These are phyloP conservation scores for Anthophora plumipes DNA, from an alignment of 2,888 invertebrate genomes.

Conservation along the genomic window DNA sequence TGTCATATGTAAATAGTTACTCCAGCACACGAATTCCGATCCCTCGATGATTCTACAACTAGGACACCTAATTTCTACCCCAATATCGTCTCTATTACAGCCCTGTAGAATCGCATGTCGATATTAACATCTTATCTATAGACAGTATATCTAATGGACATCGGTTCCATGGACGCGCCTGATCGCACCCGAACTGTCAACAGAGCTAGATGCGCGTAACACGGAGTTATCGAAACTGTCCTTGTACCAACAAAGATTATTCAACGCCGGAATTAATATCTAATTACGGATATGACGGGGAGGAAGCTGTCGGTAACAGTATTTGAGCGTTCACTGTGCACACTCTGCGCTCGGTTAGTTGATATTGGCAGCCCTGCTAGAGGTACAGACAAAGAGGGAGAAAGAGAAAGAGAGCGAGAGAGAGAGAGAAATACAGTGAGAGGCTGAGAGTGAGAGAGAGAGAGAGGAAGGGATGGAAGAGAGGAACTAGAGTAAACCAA, in stretches of 20 bases:
- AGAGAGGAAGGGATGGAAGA: slow-evolving; percentile 57
- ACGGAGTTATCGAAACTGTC: slow-evolving; percentile 38
- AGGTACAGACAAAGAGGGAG: slow-evolving; percentile 2
- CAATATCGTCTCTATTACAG: no score
- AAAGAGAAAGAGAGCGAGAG: slow-evolving; percentile 51
- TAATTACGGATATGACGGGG: slow-evolving; percentile 54
- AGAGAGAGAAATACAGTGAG: slow-evolving; percentile 63
- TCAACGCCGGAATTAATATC: slow-evolving; percentile 56
- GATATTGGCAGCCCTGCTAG: slow-evolving; percentile 35
- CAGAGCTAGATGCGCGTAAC: not conserved
- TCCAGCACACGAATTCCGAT: no score
- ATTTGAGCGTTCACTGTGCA: slow-evolving; percentile 44
- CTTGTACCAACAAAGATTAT: slow-evolving; percentile 46
- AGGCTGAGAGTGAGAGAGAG: no score
- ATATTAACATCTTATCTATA: slow-evolving; percentile 18
- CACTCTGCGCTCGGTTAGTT: slow-evolving; percentile 16
- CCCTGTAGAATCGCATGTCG: not conserved
- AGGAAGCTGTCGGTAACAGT: slow-evolving; percentile 55
- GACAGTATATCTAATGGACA: slow-evolving; percentile 18
- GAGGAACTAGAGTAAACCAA: slow-evolving; percentile 61
- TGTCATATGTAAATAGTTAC: no score
- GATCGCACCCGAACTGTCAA: not conserved
- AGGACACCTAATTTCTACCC: slow-evolving; percentile 4
- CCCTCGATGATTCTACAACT: not conserved
- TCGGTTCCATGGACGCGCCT: slow-evolving; percentile 1